A percentile compares a stretch with the other conserved stretches of the same genome.
phyloP scores from a whole-genome alignment of 2,113 vertebrate species.

The Actenoides lindsayi region DNA sequence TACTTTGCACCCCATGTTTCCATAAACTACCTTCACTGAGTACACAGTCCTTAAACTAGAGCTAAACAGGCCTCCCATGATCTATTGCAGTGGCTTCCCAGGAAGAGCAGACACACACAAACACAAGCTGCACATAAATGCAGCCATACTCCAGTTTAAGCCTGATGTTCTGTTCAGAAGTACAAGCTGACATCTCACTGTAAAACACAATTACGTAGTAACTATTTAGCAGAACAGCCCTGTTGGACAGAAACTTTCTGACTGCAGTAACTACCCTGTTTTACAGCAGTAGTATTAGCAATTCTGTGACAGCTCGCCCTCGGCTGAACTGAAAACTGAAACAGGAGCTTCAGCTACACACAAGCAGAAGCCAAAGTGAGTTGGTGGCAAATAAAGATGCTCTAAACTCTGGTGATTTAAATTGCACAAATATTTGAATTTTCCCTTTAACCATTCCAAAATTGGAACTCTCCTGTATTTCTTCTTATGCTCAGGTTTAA shows the following conservation, averaged over 20 bases:
- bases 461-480: background rate
- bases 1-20: background rate
- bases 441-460: background rate
- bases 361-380: background rate
- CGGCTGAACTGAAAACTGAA: background rate
- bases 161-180: background rate
- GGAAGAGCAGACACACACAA: background rate
- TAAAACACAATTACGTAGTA: background rate
- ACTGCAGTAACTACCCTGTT: background rate
- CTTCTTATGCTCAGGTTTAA: background rate
- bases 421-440: background rate
- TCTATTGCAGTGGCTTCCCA: background rate
- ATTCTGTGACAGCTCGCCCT: background rate
- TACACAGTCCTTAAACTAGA: background rate
- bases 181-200: background rate
- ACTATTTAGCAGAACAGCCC: background rate
- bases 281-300: background rate
- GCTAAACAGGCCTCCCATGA: background rate
- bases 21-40: background rate
- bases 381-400: background rate
- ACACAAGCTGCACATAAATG: rapidly evolving
- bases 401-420: background rate
- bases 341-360: background rate
- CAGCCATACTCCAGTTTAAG: background rate
- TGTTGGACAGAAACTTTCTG: background rate